Evolutionary conservation across 2,888 invertebrate species (phyloP).

Genomic region (Cetonia aurata): DNA sequence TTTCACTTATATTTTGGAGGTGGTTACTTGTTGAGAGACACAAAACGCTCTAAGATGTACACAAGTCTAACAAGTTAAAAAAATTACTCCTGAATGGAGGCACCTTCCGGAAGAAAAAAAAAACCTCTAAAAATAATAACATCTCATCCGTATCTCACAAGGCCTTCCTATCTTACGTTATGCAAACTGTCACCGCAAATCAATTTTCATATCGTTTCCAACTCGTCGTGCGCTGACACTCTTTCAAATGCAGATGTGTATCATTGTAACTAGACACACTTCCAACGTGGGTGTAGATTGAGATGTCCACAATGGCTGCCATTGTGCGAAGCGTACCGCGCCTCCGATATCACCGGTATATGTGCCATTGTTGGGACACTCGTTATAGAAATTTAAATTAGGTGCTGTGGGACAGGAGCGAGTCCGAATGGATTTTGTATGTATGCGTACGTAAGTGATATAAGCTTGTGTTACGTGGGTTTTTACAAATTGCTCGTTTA

Average conservation of each 20-base stretch:
- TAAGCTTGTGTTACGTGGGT: conserved; percentile 34
- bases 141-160: conserved; percentile 26
- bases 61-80: too few relatives aligned
- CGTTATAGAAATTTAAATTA: conserved; percentile 54
- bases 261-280: conserved; percentile 61
- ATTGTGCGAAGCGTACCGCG: conserved; percentile 50
- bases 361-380: conserved; percentile 49
- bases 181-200: conserved; percentile 53
- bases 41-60: too few relatives aligned
- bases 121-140: conserved; percentile 13
- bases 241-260: conserved; percentile 65
- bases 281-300: conserved; percentile 58
- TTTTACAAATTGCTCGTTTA: conserved; percentile 47
- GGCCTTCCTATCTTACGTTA: conserved; percentile 41
- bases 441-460: conserved; percentile 7
- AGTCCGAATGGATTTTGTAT: conserved; percentile 25
- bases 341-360: conserved; percentile 51
- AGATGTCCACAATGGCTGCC: conserved; percentile 54
- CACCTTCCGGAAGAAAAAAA: too few relatives aligned
- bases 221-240: conserved; percentile 61
- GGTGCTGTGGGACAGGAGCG: conserved; percentile 41
- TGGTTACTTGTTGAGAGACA: too few relatives aligned
- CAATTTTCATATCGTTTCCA: conserved; percentile 65
- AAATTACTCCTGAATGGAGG: too few relatives aligned
- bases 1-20: too few relatives aligned